Evolutionary conservation across 2,888 invertebrate species (phyloP), one percentile per base, ranked within the genome.

Genomic region (Thecophora atra): DNA sequence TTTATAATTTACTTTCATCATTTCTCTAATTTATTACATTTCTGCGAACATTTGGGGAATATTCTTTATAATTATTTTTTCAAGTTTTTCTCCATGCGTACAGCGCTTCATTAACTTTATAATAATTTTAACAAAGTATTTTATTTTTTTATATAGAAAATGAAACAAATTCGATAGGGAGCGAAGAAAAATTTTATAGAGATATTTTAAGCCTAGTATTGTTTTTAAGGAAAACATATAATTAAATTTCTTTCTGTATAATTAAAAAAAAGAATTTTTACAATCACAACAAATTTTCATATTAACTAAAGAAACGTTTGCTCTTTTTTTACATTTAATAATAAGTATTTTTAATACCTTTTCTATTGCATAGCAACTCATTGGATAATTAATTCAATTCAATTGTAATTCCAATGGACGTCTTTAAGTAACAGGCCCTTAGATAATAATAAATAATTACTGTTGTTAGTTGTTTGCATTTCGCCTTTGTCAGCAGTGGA

Each of bases 381-480:
- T 51, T 65, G n/a, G 15, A 65, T 65, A 65, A 51, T 65, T 42
- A 77, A 77, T 79, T 81, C 81, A 82, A 82, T 82, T 37, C 11
- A 11, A 37, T 37, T 37, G 56, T 56, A 68, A 68, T 37, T 54
- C 11, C 80, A 81, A 79, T 82, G 83, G 84, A 83, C 84, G 83
- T 82, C n/a, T n/a, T 81, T 85, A 85, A 85, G 85, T 85, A 85
- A 83, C 85, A 82, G 81, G 84, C 85, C 85, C 82, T 83, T 78
- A 77, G 6, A 75, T 76, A 71, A 75, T 71, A 77, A 75, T 76
- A 65, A 44, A 75, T 60, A 72, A 69, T 17, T 69, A 69, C 47
- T 62, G 69, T 69, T 69, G 19, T 54, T 37, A 54, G 37, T 67
- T 66, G 37, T 28, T 52, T 24, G 17, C 17, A 19, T 66, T 54